These are phyloP conservation scores for Siderastrea radians DNA, from an alignment of 92 coral and sea anemone genomes.

Conservation along the genomic window DNA sequence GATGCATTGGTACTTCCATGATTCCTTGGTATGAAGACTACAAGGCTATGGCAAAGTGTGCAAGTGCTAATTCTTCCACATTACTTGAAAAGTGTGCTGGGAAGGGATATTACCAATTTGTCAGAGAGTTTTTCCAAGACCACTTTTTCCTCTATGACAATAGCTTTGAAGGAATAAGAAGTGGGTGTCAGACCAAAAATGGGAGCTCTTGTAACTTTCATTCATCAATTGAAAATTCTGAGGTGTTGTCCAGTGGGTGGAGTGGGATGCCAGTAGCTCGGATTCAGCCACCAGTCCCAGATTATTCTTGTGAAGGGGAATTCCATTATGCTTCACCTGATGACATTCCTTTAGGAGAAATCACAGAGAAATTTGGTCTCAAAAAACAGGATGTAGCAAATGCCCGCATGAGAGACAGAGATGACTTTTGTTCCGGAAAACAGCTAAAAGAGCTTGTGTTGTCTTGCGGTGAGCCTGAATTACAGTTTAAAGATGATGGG, in stretches of 20 bases:
- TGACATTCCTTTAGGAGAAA: slow-evolving; percentile 43
- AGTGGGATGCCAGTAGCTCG: slow-evolving; percentile 55
- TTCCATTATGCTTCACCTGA: slow-evolving; percentile 51
- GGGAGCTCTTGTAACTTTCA: slow-evolving; percentile 47
- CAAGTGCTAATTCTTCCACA: slow-evolving; percentile 28
- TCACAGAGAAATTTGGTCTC: slow-evolving; percentile 61
- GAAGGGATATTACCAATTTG: slow-evolving; percentile 57
- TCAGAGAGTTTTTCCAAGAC: slow-evolving; percentile 20
- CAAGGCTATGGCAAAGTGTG: slow-evolving; percentile 58
- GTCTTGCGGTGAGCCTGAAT: slow-evolving; percentile 65
- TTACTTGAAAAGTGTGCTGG: slow-evolving; percentile 65
- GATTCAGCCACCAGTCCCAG: slow-evolving; percentile 72
- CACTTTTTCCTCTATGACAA: slow-evolving; percentile 63
- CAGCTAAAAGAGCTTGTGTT: slow-evolving; percentile 32
- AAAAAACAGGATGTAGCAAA: slow-evolving; percentile 38
- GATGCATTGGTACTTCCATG: slow-evolving; percentile 53
- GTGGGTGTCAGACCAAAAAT: slow-evolving; percentile 46
- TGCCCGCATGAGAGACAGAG: slow-evolving; percentile 19
- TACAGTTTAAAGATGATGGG: slow-evolving; percentile 14
- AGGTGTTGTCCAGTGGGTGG: slow-evolving; percentile 50
- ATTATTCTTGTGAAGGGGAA: slow-evolving; percentile 51
- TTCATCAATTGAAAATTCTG: slow-evolving; percentile 38
- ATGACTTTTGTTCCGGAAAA: slow-evolving; percentile 72
- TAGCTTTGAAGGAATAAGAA: slow-evolving; percentile 64
- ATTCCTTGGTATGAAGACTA: slow-evolving; percentile 54